Percentiles rank a stretch among this genome's conserved stretches.
Conservation (phyloP, 2,797 vertebrate genomes). For the Acanthurus lineatus region DNA sequence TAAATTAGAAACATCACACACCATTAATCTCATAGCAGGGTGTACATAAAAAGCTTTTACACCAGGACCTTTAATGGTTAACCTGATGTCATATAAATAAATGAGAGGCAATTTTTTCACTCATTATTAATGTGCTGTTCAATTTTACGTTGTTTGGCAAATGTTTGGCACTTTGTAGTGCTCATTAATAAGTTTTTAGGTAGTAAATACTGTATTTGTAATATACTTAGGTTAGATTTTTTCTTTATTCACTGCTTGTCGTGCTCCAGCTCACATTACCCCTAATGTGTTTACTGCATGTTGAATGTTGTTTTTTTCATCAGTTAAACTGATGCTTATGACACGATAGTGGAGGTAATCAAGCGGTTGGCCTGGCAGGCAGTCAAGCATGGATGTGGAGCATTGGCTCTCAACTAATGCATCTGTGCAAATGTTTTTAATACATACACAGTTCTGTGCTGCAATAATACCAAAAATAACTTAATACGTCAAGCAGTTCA, state of each 20-base stretch:
- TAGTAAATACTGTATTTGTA: conserved; percentile 16
- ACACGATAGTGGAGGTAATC: conserved; percentile 63
- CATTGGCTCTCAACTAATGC: no score
- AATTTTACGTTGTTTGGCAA: conserved; percentile 14
- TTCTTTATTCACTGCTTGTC: conserved; percentile 9
- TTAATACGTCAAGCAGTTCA: no score
- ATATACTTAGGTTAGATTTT: background rate
- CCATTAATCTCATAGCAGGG: conserved; percentile 38
- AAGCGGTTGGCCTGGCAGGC: conserved; percentile 65
- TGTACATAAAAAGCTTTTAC: conserved; percentile 11
- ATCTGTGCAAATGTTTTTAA: no score
- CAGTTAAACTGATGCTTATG: conserved; percentile 69
- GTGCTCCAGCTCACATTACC: conserved; percentile 9
- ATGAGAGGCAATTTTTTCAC: conserved; percentile 14
- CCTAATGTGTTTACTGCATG: conserved; percentile 31
- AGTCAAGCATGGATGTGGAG: conserved; percentile 31
- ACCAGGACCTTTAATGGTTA: conserved; percentile 17
- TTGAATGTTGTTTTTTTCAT: conserved; percentile 61
- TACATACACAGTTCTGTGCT: no score
- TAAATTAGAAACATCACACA: conserved; percentile 44
- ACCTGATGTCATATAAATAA: conserved; percentile 21
- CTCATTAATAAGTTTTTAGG: conserved; percentile 10
- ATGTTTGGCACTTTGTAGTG: conserved; percentile 1
- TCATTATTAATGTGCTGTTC: conserved; percentile 37
- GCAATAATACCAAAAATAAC: no score